Evolutionary conservation across 2,888 invertebrate species (phyloP).

Genomic region (Drosophila demipolita): DNA sequence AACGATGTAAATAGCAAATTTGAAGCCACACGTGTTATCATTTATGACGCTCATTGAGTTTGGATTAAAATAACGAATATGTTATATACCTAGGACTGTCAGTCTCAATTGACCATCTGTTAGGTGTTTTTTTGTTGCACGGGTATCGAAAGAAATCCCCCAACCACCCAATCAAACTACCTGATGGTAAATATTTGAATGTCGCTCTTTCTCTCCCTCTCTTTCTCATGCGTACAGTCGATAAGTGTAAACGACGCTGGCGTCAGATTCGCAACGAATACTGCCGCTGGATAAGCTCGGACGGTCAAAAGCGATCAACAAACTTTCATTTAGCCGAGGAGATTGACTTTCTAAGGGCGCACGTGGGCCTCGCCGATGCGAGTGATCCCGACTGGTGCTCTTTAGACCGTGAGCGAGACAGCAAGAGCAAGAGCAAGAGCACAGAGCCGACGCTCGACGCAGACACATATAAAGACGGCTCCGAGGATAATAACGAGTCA

Average conservation of each 20-base stretch:
- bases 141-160: slow-evolving; percentile 15
- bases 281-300: slow-evolving; percentile 50
- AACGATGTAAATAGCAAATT: not conserved
- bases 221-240: slow-evolving; percentile 55
- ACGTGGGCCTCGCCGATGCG: slow-evolving; percentile 40
- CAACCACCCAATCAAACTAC: not conserved
- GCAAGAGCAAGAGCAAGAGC: slow-evolving; percentile 32
- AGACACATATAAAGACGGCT: slow-evolving; percentile 22
- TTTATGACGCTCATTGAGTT: slow-evolving; percentile 45
- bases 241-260: slow-evolving; percentile 80
- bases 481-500: slow-evolving; percentile 6
- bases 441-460: slow-evolving; percentile 8
- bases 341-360: slow-evolving; percentile 69
- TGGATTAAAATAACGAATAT: slow-evolving; percentile 18
- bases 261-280: slow-evolving; percentile 75
- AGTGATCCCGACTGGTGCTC: slow-evolving; percentile 33
- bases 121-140: not conserved
- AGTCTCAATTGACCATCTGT: slow-evolving; percentile 36
- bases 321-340: slow-evolving; percentile 64
- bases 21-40: slow-evolving; percentile 1
- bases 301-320: slow-evolving; percentile 41
- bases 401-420: slow-evolving; percentile 24
- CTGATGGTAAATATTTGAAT: slow-evolving; percentile 15
- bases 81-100: not conserved
- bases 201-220: slow-evolving; percentile 22